These are phyloP conservation scores for Balanococcus diminutus DNA, from an alignment of 2,888 invertebrate species.

Conservation along the genomic window DNA sequence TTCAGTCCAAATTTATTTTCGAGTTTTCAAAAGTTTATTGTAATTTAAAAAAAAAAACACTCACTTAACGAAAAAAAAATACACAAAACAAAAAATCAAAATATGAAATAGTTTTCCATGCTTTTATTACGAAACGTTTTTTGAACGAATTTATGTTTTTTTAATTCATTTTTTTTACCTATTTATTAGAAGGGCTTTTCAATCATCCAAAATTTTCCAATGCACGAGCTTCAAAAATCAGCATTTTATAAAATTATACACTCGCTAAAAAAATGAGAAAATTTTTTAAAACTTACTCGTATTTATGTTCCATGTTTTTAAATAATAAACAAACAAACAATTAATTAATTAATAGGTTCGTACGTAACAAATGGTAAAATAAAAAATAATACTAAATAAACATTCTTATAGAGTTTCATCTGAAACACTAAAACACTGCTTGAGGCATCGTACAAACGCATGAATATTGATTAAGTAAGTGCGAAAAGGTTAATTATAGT, in stretches of 20 bases:
- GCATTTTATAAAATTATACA: no score
- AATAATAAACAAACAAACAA: not conserved
- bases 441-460: not conserved
- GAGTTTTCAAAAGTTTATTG: no score
- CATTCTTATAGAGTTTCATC: not conserved
- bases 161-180: no score
- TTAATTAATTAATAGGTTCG: not conserved
- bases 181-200: no score
- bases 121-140: no score
- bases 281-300: not conserved
- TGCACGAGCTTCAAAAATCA: not conserved
- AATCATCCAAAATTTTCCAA: no score
- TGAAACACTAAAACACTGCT: not conserved
- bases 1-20: no score
- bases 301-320: not conserved
- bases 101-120: no score
- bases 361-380: not conserved
- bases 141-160: no score
- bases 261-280: not conserved
- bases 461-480: not conserved
- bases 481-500: slow-evolving; percentile 9
- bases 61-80: no score
- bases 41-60: no score
- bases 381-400: slow-evolving; percentile 14
- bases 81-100: no score